Evolutionary conservation across 2,797 vertebrate genomes (phyloP), one percentile per base, ranked within the genome.

Genomic region (Anguilla megastoma): DNA sequence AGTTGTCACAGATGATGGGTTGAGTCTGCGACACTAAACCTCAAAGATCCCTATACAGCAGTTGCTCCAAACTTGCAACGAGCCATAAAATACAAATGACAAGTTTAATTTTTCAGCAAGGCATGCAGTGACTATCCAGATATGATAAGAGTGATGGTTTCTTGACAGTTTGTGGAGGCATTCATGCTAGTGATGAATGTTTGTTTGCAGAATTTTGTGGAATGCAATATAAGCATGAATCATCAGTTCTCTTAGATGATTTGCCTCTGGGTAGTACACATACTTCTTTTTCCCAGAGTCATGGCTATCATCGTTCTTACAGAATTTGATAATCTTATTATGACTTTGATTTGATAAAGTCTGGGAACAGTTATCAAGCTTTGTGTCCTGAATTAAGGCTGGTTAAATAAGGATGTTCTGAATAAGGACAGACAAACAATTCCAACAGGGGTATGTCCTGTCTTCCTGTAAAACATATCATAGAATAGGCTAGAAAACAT

Each of bases 141-240:
- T 66, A 33, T 30, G 9, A 79, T 48, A 30, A 45, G 36, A 87
- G 63, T 45, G 63, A 45, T 58, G 14, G 7, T 8, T 60, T 79
- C 58, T 69, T 33, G 79, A 71, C 79, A 10, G 79, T 10, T 41
- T 12, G n/a, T 69, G 87, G 18, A 74, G 86, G 86, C 88, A 71
- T 76, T 86, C 18, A 63, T 60, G 48, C 3, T n/a, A 52, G 85
- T 76, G 87, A 83, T 85, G 83, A 87, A 89, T 91, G 88, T 89
- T 87, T 90, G 88, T 88, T 88, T 88, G 83, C 85, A 88, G 85
- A 74, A 63, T 54, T 88, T 74, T 85, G 83, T 33, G 86, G 89
- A 76, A 90, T 1, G 45, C 56, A 63, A 79, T 56, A 84, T 85
- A 84, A 83, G 86, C 76, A 85, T 87, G 87, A 54, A 84, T 84